These are phyloP conservation scores for Noctua janthe DNA, from an alignment of 2,888 invertebrate species.

Conservation along the genomic window DNA sequence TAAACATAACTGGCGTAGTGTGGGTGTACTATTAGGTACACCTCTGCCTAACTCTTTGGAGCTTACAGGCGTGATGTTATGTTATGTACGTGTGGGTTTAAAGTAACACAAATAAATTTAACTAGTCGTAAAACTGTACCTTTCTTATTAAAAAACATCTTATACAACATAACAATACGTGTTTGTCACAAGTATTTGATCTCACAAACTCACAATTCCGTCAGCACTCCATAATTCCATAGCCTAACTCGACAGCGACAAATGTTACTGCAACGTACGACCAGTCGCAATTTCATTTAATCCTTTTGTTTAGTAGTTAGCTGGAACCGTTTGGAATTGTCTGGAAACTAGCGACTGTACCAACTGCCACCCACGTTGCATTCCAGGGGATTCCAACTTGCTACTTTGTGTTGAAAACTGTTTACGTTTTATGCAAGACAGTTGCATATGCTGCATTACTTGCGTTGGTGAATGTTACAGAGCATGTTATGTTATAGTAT, in stretches of 20 bases:
- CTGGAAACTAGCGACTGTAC: conserved; percentile 55
- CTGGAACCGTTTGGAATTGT: conserved; percentile 51
- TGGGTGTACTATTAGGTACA: too few species aligned
- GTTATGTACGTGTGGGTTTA: neutral
- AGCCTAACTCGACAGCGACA: conserved; percentile 37
- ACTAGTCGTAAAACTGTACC: neutral
- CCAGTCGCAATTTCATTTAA: conserved; percentile 61
- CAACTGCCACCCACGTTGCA: conserved; percentile 48
- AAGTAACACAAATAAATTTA: neutral
- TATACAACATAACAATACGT: neutral
- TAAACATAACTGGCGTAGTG: too few species aligned
- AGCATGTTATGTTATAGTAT: neutral
- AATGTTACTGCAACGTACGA: conserved; percentile 40
- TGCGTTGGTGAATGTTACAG: conserved; percentile 11
- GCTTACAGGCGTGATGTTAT: too few species aligned
- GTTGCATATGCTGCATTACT: conserved; percentile 35
- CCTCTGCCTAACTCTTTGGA: too few species aligned
- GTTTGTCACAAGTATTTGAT: neutral
- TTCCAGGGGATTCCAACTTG: conserved; percentile 63
- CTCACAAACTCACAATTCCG: neutral
- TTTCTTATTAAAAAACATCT: neutral
- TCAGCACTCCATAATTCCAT: conserved; percentile 22
- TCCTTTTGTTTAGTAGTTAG: conserved; percentile 70
- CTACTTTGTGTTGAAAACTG: conserved; percentile 57
- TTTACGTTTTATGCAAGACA: conserved; percentile 51